phyloP scores from a whole-genome alignment of 2,113 vertebrate genomes.

The Scopus umbretta region DNA sequence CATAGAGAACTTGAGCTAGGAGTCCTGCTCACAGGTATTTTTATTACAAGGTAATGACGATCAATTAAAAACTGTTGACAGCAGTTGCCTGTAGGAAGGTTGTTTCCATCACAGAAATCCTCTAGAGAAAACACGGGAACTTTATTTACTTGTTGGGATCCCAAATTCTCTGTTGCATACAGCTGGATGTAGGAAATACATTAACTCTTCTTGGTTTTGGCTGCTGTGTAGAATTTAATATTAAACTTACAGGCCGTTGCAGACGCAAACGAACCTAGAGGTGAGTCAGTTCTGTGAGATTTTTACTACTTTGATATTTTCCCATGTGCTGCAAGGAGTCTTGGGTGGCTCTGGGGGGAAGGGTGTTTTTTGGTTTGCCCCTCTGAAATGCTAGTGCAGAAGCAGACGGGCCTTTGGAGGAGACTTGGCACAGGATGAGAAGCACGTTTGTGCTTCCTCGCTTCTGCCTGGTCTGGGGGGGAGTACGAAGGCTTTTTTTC shows the following conservation, averaged over 20 bases:
- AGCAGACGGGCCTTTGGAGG: not conserved
- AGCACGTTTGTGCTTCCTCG: not conserved
- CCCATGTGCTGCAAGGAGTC: fast-evolving
- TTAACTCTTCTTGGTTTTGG: not conserved
- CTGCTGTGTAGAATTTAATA: not conserved
- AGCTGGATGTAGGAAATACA: not conserved
- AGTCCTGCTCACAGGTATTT: not conserved
- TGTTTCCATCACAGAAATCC: not conserved
- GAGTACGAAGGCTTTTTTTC: not conserved
- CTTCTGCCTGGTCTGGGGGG: not conserved
- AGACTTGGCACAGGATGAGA: not conserved
- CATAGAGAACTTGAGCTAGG: not conserved
- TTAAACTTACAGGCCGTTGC: not conserved
- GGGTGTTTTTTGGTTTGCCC: not conserved
- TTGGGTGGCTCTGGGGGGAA: not conserved
- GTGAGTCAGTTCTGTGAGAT: not conserved
- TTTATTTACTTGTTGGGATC: not conserved
- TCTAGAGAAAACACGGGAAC: not conserved
- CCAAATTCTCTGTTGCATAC: not conserved
- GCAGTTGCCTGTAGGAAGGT: not conserved
- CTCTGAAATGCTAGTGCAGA: not conserved
- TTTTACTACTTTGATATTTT: not conserved
- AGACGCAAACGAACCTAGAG: not conserved
- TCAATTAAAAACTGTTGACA: constrained; percentile 43
- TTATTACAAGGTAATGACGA: not conserved